Percentiles rank a stretch among this genome's conserved stretches.
Evolutionary conservation across 2,888 invertebrate genomes (phyloP).

Genomic region (Andrena trimmerana): DNA sequence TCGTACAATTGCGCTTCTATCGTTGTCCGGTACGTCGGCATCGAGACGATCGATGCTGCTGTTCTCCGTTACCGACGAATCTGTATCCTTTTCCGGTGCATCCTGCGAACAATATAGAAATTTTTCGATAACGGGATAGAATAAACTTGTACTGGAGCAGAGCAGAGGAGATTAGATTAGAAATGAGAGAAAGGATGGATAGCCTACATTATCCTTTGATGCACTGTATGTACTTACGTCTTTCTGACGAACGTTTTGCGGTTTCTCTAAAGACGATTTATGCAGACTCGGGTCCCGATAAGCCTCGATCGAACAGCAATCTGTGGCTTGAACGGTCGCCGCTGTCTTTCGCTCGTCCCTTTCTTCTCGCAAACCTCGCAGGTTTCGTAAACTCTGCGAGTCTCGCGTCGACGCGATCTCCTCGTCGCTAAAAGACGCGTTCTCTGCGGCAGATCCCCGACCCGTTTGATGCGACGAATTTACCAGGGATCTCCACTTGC

Average conservation of each 20-base stretch:
- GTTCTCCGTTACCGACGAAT: conserved; percentile 74
- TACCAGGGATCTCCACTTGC: conserved; percentile 91
- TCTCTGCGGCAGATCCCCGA: conserved; percentile 33
- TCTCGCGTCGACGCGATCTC: conserved; percentile 17
- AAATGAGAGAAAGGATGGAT: background rate
- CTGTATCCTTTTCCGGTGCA: conserved; percentile 84
- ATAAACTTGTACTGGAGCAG: no score
- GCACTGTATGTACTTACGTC: conserved; percentile 73
- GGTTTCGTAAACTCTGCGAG: background rate
- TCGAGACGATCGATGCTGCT: conserved; percentile 17
- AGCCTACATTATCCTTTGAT: background rate
- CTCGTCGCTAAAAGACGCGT: conserved; percentile 76
- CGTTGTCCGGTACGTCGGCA: conserved; percentile 85
- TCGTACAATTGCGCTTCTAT: conserved; percentile 75
- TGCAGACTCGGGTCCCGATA: conserved; percentile 83
- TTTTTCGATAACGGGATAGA: no score
- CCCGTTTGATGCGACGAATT: conserved; percentile 85
- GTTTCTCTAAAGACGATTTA: conserved; percentile 77
- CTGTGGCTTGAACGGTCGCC: conserved; percentile 41
- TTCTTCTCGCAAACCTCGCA: conserved; percentile 30
- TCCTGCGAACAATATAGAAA: conserved; percentile 68
- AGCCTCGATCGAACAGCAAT: conserved; percentile 69
- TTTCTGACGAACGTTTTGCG: conserved; percentile 72
- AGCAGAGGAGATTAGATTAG: background rate
- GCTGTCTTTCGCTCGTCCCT: conserved; percentile 32